phyloP scores from a whole-genome alignment of 2,888 invertebrate species.

The Bombylius discolor region DNA sequence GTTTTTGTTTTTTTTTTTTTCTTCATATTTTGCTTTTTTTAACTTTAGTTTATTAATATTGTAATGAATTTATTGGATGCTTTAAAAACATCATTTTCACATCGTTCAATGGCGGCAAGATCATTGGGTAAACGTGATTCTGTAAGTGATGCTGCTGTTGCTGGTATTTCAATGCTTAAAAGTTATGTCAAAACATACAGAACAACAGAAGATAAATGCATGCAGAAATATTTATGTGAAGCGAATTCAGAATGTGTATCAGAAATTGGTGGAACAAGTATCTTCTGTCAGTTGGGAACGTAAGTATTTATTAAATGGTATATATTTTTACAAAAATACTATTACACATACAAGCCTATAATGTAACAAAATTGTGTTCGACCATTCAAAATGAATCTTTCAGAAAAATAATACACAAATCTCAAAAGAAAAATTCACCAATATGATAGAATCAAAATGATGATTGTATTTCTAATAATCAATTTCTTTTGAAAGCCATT shows the following conservation, averaged over 20 bases:
- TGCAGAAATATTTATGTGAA: constrained; percentile 79
- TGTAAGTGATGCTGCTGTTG: constrained; percentile 79
- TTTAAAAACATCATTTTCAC: constrained; percentile 83
- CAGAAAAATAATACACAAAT: no score
- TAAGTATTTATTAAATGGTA: constrained; percentile 41
- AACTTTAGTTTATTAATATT: constrained; percentile 71
- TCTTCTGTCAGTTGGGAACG: constrained; percentile 89
- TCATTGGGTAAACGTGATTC: constrained; percentile 77
- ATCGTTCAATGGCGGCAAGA: constrained; percentile 72
- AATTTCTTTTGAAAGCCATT: no score
- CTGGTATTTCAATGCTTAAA: constrained; percentile 78
- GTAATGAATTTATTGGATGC: constrained; percentile 83
- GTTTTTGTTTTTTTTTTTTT: no score
- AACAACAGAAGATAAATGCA: constrained; percentile 66
- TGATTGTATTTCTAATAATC: no score
- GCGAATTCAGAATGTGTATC: constrained; percentile 76
- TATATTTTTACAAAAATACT: background rate
- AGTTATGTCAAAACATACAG: constrained; percentile 72
- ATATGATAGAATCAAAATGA: no score
- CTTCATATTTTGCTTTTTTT: no score
- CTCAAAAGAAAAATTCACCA: no score
- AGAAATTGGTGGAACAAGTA: constrained; percentile 67
- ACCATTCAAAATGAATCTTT: no score
- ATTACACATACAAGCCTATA: background rate
- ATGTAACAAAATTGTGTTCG: no score